Percentiles rank a stretch among this genome's conserved stretches.
Conservation (phyloP, 2,888 invertebrate species). For the Eupithecia insigniata region DNA sequence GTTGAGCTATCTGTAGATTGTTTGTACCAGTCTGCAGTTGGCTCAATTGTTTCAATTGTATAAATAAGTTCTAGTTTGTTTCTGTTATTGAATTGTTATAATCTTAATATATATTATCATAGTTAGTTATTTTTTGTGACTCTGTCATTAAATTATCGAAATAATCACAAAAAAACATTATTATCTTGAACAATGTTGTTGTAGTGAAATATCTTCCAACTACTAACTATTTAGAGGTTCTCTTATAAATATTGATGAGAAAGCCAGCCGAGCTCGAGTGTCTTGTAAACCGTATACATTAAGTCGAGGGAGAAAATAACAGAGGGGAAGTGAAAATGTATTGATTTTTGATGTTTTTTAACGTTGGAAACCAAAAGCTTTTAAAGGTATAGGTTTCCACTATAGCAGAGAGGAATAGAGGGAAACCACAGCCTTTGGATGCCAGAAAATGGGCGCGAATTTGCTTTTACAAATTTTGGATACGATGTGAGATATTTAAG, state of each 20-base stretch:
- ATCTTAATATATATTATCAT: no score
- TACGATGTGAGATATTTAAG: no score
- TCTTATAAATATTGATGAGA: neutral
- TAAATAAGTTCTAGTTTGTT: no score
- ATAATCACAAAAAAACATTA: neutral
- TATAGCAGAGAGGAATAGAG: neutral
- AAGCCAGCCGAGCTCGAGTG: neutral
- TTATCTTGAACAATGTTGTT: neutral
- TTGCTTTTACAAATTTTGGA: neutral
- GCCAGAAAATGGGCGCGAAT: neutral
- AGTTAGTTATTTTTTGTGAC: no score
- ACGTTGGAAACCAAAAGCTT: neutral
- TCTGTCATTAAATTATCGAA: neutral
- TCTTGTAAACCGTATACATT: conserved; percentile 1
- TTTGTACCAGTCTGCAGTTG: no score
- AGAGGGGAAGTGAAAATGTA: neutral
- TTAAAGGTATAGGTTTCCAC: neutral
- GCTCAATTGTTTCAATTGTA: no score
- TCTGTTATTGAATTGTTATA: no score
- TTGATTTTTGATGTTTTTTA: neutral
- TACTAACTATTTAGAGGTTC: neutral
- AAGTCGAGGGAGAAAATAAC: conserved; percentile 2
- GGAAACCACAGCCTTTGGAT: neutral
- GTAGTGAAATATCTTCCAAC: neutral
- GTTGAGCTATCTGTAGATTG: no score